These are phyloP conservation scores for Lymantria monacha DNA, from an alignment of 2,888 invertebrate species.

Conservation along the genomic window DNA sequence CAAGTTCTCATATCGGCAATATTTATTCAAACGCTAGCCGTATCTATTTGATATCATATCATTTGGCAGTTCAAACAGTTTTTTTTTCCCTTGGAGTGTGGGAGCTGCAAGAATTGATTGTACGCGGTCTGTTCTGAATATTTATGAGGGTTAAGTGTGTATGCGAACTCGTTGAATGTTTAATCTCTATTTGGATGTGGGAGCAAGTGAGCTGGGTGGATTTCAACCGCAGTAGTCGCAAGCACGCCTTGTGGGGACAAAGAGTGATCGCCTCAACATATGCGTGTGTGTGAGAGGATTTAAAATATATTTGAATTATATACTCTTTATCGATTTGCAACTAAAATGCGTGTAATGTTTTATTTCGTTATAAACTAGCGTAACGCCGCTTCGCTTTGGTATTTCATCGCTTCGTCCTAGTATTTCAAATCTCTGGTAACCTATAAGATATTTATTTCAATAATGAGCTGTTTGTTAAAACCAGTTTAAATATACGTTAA, in stretches of 20 bases:
- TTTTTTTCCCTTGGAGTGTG: conserved; percentile 65
- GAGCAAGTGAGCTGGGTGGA: conserved; percentile 36
- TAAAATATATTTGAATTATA: too few relatives aligned
- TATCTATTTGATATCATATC: conserved; percentile 70
- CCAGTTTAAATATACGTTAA: too few relatives aligned
- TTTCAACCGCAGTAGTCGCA: conserved; percentile 36
- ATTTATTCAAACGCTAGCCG: conserved; percentile 65
- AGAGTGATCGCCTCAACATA: too few relatives aligned
- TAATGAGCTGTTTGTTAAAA: too few relatives aligned
- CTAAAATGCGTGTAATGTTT: too few relatives aligned
- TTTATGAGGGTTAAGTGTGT: conserved; percentile 81
- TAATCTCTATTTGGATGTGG: conserved; percentile 71
- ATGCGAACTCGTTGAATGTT: conserved; percentile 80
- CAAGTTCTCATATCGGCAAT: conserved; percentile 46
- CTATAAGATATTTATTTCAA: too few relatives aligned
- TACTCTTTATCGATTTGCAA: too few relatives aligned
- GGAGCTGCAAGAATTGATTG: conserved; percentile 76
- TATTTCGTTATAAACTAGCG: too few relatives aligned
- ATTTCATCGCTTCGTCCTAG: too few relatives aligned
- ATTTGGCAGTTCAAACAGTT: conserved; percentile 70
- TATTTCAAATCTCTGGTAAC: too few relatives aligned
- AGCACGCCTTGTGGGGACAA: conserved; percentile 12
- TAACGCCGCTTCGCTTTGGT: too few relatives aligned
- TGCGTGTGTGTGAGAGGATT: too few relatives aligned
- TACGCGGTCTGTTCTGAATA: conserved; percentile 74